A percentile compares a stretch with the other conserved stretches of the same genome.
phyloP scores from a whole-genome alignment of 2,888 invertebrate genomes.

The Drosophila neotestacea region DNA sequence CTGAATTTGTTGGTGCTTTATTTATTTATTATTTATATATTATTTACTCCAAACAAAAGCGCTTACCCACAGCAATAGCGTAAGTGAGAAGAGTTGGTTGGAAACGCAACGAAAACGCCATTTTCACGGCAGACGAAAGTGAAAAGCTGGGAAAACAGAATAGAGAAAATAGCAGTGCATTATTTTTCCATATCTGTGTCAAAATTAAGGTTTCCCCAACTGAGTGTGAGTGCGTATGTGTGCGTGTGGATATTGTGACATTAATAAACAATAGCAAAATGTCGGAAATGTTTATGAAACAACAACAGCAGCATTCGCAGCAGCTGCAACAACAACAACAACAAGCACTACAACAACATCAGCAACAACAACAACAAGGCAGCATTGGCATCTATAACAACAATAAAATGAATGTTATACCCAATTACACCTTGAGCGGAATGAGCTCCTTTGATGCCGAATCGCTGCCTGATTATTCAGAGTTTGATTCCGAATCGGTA shows the following conservation, averaged over 20 bases:
- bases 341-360: slow-evolving; percentile 26
- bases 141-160: slow-evolving; percentile 68
- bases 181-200: slow-evolving; percentile 55
- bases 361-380: slow-evolving; percentile 46
- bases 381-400: slow-evolving; percentile 65
- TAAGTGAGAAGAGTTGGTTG: slow-evolving; percentile 57
- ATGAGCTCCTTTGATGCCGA: slow-evolving; percentile 86
- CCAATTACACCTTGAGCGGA: slow-evolving; percentile 85
- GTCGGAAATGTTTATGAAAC: slow-evolving; percentile 45
- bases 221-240: slow-evolving; percentile 29
- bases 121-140: slow-evolving; percentile 62
- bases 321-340: slow-evolving; percentile 31
- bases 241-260: slow-evolving; percentile 32
- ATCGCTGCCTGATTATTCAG: slow-evolving; percentile 86
- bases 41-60: background rate
- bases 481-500: slow-evolving; percentile 87
- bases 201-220: slow-evolving; percentile 52
- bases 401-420: slow-evolving; percentile 71
- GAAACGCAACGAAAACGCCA: slow-evolving; percentile 47
- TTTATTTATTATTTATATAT: too few species aligned
- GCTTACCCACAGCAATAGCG: slow-evolving; percentile 44
- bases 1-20: too few species aligned
- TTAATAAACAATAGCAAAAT: slow-evolving; percentile 50
- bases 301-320: slow-evolving; percentile 61
- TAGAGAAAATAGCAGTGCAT: slow-evolving; percentile 69